phyloP scores from a whole-genome alignment of 2,113 vertebrate species.

The Microcebus tavaratra region DNA sequence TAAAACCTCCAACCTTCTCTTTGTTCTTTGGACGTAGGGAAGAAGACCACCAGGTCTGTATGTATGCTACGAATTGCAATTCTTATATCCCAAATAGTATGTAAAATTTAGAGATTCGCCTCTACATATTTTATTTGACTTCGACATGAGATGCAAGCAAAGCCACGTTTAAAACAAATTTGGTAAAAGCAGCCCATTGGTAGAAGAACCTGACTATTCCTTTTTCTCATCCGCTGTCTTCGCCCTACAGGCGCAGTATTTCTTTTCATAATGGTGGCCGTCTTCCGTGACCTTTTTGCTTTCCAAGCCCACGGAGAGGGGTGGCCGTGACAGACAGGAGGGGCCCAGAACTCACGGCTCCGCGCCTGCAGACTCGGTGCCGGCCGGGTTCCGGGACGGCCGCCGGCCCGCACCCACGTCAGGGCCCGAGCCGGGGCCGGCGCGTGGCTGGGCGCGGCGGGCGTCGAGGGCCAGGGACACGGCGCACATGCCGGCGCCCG shows the following conservation, averaged over 20 bases:
- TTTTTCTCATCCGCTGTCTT: not conserved
- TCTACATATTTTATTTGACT: not conserved
- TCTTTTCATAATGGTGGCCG: not conserved
- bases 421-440: fast-evolving
- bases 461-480: not conserved
- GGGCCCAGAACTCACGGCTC: not conserved
- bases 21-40: not conserved
- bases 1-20: not conserved
- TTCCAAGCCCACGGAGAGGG: not conserved
- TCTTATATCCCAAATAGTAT: not conserved
- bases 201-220: not conserved
- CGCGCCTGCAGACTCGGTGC: not conserved
- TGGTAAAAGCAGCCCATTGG: not conserved
- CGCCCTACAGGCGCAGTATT: not conserved
- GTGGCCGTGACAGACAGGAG: not conserved
- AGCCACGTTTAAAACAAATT: not conserved
- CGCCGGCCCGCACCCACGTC: fast-evolving
- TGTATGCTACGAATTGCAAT: not conserved
- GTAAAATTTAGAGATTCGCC: not conserved
- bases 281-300: not conserved
- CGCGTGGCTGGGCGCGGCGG: not conserved
- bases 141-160: not conserved
- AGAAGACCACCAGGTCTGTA: not conserved
- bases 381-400: not conserved
- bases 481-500: constrained; percentile 46